Evolutionary conservation across 2,888 invertebrate species (phyloP).

Genomic region (Periphyllus acericola): DNA sequence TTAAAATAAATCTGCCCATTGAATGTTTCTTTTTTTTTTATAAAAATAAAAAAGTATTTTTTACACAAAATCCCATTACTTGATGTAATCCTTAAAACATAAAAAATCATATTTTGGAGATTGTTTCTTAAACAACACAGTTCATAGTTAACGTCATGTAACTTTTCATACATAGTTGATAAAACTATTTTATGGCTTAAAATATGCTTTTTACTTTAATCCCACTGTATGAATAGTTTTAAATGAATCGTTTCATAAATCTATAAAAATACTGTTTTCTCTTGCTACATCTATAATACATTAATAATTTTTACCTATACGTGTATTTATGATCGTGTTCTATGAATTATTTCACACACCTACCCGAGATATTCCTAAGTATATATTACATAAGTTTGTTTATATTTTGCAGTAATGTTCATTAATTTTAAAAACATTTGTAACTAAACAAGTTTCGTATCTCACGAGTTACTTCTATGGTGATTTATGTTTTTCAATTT

Average conservation of each 20-base stretch:
- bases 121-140: not conserved
- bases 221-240: not conserved
- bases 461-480: too few relatives aligned
- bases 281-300: not conserved
- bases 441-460: too few relatives aligned
- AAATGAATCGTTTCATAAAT: not conserved
- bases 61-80: not conserved
- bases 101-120: not conserved
- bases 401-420: too few relatives aligned
- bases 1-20: not conserved
- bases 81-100: not conserved
- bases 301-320: not conserved
- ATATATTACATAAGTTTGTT: too few relatives aligned
- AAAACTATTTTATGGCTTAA: not conserved
- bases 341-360: too few relatives aligned
- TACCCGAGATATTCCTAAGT: too few relatives aligned
- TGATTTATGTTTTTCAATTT: too few relatives aligned
- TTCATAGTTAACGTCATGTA: too few relatives aligned
- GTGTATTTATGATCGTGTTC: too few relatives aligned
- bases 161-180: not conserved
- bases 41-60: not conserved
- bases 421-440: too few relatives aligned
- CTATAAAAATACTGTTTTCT: not conserved
- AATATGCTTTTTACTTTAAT: not conserved
- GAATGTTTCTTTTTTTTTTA: not conserved